Evolutionary conservation across 2,113 vertebrate species (phyloP).

Genomic region (Cromileptes altivelis): DNA sequence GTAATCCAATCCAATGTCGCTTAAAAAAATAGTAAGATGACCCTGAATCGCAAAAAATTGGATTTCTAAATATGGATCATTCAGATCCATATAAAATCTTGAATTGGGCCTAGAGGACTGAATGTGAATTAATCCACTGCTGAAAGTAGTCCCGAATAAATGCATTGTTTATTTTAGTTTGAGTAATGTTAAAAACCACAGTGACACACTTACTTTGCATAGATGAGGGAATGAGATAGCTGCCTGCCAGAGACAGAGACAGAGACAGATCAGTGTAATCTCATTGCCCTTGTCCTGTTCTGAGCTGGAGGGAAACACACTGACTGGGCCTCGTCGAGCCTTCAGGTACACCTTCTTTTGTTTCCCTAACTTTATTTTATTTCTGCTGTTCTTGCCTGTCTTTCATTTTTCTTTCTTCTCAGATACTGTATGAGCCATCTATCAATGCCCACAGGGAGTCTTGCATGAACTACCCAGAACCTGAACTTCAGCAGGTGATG

Average conservation of each 20-base stretch:
- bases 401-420: constrained; percentile 15
- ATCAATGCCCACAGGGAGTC: not conserved
- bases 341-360: not conserved
- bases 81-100: no score
- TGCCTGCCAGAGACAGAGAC: not conserved
- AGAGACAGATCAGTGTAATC: not conserved
- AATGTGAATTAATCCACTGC: no score
- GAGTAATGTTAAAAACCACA: no score
- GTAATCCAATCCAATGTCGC: no score
- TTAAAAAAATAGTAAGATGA: no score
- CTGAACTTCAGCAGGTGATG: constrained; percentile 11
- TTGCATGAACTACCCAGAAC: not conserved
- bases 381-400: not conserved
- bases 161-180: no score
- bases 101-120: no score
- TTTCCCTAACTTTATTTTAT: not conserved
- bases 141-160: no score
- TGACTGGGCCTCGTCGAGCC: not conserved
- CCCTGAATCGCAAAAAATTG: no score
- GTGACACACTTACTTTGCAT: no score
- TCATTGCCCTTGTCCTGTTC: not conserved
- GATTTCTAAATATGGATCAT: no score
- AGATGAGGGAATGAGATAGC: not conserved
- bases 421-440: constrained; percentile 18
- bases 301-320: not conserved